phyloP scores from a whole-genome alignment of 1,140 invertebrate species.

The Ectropis grisescens region DNA sequence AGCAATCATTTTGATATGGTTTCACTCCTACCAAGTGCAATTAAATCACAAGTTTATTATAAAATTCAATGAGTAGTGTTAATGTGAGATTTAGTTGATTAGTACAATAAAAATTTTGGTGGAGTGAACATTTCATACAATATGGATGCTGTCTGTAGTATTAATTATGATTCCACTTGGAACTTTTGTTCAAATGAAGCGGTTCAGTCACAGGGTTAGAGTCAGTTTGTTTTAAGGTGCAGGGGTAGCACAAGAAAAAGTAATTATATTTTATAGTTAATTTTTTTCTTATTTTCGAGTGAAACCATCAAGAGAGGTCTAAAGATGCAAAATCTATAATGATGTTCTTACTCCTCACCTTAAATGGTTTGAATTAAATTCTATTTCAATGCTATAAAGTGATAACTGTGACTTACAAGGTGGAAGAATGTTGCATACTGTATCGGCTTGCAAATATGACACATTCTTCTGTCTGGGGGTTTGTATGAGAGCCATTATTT shows the following conservation, averaged over 20 bases:
- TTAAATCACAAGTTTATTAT: conserved; percentile 2
- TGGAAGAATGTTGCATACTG: conserved; percentile 39
- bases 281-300: conserved; percentile 11
- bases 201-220: conserved; percentile 20
- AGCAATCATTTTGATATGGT: conserved; percentile 18
- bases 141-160: too few species aligned
- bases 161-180: too few species aligned
- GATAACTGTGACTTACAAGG: conserved; percentile 54
- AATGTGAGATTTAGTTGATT: too few species aligned
- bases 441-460: conserved; percentile 42
- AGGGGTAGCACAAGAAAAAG: conserved; percentile 1
- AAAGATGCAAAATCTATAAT: not conserved
- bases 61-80: conserved; percentile 3
- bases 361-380: too few species aligned
- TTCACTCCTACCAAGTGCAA: not conserved
- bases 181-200: conserved; percentile 8
- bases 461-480: conserved; percentile 41
- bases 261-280: conserved; percentile 20
- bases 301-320: too few species aligned
- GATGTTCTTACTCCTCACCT: conserved; percentile 1
- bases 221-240: conserved; percentile 4
- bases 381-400: too few species aligned
- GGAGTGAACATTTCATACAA: too few species aligned
- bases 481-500: conserved; percentile 41
- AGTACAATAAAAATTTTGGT: too few species aligned